Evolutionary conservation across 2,113 vertebrate genomes (phyloP), one percentile per base, ranked within the genome.

Genomic region (Corvus hawaiiensis): DNA sequence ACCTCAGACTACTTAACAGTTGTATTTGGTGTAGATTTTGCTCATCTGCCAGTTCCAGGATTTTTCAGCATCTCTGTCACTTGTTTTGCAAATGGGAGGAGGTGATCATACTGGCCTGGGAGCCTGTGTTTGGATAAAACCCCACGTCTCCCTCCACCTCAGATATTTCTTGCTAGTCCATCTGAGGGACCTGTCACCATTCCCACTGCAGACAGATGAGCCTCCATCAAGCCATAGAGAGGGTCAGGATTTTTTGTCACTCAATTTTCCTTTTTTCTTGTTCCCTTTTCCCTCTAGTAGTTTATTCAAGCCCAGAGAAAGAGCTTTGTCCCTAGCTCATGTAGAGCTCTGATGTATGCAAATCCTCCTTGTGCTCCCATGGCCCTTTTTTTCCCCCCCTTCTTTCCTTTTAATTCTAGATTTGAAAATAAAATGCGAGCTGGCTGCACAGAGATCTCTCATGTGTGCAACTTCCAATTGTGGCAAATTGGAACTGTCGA

Each of bases 361-460:
- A 97, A 98, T 97, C 97, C 94, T 87, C 78, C 95, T 84, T 96
- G 81, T 94, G 96, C 97, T 97, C 94, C 96, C 96, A 66, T 97
- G 87, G 95, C 87, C 93, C 89, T 80, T 93, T 96, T 86, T 91
- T 91, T 78, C 10, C 1, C 15, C 15, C 46, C 5, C 82, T 94
- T 87, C 93, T 93, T 96, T 93, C 96, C 94, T 93, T 94, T 97
- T 95, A 97, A 97, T 97, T 97, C 93, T 94, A 96, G 94, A 97
- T 98, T 97, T 97, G 93, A 97, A 97, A 97, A 98, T 97, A 97
- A 97, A 98, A 97, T 97, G 91, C 35, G 92, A 91, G 90, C 92
- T 97, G 95, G 95, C 94, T 97, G 94, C 97, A 96, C 83, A 87
- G 93, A 94, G 93, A 95, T 97, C 96, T 97, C 95, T 97, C 97